Base-by-base conservation (phyloP, 2,113 vertebrate genomes). In the Macroglossus sobrinus region DNA sequence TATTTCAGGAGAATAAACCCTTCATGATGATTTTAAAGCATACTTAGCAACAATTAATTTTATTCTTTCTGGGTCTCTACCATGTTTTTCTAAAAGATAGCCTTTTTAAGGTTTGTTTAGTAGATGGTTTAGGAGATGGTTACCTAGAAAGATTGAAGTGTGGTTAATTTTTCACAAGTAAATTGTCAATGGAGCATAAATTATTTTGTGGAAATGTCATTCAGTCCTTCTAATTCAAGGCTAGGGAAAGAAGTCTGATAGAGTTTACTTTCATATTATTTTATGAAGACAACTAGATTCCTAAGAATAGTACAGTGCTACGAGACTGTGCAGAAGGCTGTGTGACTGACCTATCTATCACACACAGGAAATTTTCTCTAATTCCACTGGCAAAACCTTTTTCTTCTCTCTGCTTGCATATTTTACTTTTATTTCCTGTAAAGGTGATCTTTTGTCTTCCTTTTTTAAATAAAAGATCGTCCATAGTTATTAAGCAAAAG, bases 21-120 rank as follows among this genome's bases (percentile, higher is more conserved):
- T 86, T 82, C 10, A 24, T 90, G 26, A 76, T 84, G 33, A 95
- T 57, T 90, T 75, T 79, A 96, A 71, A 90, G 16, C n/a, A 69
- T 14, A 61, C 0, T 30, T 43, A 68, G 45, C 63, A 43, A 57
- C 33, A 64, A 22, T 74, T 89, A n/a, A 71, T 76, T 38, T 45
- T 22, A 61, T 87, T 94, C 13, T 92, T 84, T 81, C 33, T 85
- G n/a, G 4, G 5, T 55, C 16, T 55, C 85, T 91, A 14, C 21
- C 4, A 10, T 72, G 71, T 35, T 88, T 24, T 89, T 91, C 5
- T 89, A 69, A 63, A 22, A 35, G 4, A 64, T 24, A 61, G 43
- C 64, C 24, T 68, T 90, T 47, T 88, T 26, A 81, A 72, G 19
- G 33, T 76, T 93, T 89, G 2, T 53, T 84, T 84, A 64, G 38